Conservation (phyloP, 2,113 vertebrate species). For the Otus sunia region DNA sequence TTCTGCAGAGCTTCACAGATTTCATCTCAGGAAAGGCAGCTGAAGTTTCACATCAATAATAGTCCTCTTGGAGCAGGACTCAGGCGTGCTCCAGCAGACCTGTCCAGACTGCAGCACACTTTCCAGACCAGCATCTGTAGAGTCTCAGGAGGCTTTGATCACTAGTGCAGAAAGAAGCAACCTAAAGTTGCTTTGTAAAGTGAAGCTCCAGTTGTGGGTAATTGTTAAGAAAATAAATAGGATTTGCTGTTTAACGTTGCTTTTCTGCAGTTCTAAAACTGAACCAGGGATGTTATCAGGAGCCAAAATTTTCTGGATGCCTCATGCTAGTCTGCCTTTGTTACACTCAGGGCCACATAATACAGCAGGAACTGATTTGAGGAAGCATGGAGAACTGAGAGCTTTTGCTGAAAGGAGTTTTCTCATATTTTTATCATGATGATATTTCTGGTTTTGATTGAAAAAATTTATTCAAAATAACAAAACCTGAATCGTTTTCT, state of each 20-base stretch:
- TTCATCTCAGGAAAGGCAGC: background rate
- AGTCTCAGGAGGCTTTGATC: background rate
- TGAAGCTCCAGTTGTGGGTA: background rate
- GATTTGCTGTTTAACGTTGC: background rate
- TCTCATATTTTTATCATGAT: background rate
- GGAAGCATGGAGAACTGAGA: background rate
- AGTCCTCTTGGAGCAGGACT: background rate
- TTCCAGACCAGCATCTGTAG: background rate
- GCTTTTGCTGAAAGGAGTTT: background rate
- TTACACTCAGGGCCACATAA: background rate
- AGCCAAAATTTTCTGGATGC: background rate
- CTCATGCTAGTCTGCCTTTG: background rate
- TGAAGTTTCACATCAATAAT: background rate
- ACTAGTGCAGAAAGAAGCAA: background rate
- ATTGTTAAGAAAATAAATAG: background rate
- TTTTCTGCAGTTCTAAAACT: background rate
- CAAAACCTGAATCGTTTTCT: background rate
- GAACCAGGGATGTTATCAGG: background rate
- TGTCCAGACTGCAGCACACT: background rate
- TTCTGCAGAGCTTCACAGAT: slow-evolving; percentile 11
- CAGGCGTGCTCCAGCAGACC: background rate
- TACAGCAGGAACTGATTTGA: background rate
- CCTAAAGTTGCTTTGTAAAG: background rate
- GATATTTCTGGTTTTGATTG: background rate
- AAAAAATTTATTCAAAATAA: background rate